These are phyloP conservation scores for Oryzias sinensis DNA, from an alignment of 2,797 vertebrate species.

Conservation along the genomic window DNA sequence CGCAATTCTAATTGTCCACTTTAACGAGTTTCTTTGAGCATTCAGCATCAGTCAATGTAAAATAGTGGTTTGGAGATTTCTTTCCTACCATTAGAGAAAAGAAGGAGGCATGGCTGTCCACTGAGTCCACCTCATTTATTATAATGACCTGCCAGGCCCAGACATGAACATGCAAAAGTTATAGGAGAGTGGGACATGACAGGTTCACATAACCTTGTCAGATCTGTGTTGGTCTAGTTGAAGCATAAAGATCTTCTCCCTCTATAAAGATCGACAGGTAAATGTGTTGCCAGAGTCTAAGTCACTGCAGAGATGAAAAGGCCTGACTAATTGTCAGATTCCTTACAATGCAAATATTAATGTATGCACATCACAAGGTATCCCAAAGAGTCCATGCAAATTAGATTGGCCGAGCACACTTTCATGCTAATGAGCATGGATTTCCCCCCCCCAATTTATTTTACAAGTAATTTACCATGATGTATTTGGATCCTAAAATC, in stretches of 20 bases:
- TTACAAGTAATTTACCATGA: too few relatives aligned
- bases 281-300: constrained; percentile 25
- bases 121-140: constrained; percentile 94
- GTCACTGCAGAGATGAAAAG: constrained; percentile 53
- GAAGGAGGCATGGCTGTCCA: constrained; percentile 81
- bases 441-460: too few relatives aligned
- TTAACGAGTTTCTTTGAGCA: constrained; percentile 91
- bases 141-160: constrained; percentile 97
- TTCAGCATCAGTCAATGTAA: constrained; percentile 90
- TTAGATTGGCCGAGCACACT: not conserved
- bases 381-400: not conserved
- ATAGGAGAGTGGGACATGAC: constrained; percentile 87
- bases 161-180: constrained; percentile 98
- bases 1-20: constrained; percentile 92
- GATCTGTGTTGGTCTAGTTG: constrained; percentile 89
- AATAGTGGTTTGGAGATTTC: constrained; percentile 85
- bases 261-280: constrained; percentile 47
- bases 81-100: constrained; percentile 87
- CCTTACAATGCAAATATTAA: constrained; percentile 80
- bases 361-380: constrained; percentile 24
- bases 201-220: constrained; percentile 89
- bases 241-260: constrained; percentile 80
- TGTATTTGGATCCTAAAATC: too few relatives aligned
- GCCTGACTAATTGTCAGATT: constrained; percentile 85
- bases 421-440: too few relatives aligned